Conservation (phyloP, 1,140 invertebrate genomes). For the Lamellibrachia luymesi region DNA sequence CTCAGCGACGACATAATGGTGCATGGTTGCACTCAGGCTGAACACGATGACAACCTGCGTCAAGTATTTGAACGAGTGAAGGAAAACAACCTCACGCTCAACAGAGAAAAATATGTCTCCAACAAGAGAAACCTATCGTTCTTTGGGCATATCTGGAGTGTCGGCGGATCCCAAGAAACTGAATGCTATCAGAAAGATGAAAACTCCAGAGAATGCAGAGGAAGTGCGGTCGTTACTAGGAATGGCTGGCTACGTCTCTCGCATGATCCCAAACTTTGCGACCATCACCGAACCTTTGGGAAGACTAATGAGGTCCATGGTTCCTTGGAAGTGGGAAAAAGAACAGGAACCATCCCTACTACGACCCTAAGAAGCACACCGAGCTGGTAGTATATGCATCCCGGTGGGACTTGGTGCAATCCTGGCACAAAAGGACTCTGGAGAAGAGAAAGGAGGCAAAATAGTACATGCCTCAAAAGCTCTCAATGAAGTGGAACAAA, state of each 20-base stretch:
- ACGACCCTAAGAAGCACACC: not conserved
- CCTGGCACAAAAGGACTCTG: constrained; percentile 9
- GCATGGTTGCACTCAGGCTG: too few relatives aligned
- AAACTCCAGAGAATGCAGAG: constrained; percentile 13
- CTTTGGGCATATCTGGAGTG: constrained; percentile 15
- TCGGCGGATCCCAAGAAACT: not conserved
- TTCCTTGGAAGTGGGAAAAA: not conserved
- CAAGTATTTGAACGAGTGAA: not conserved
- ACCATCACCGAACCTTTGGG: too few relatives aligned
- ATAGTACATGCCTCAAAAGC: constrained; percentile 14
- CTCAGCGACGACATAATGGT: too few relatives aligned
- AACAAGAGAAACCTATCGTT: not conserved
- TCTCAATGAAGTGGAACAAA: constrained; percentile 4
- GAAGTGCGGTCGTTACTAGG: not conserved
- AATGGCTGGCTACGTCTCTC: too few relatives aligned
- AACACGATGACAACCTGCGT: too few relatives aligned
- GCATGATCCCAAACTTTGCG: too few relatives aligned
- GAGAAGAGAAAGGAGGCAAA: not conserved
- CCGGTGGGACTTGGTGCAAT: constrained; percentile 17
- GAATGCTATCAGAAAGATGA: not conserved
- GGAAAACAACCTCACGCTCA: not conserved
- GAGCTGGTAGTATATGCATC: constrained; percentile 16
- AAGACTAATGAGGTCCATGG: not conserved
- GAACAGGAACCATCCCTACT: not conserved
- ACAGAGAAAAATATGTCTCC: not conserved